Base-by-base conservation (phyloP, 2,113 vertebrate genomes). In the Numenius arquata region DNA sequence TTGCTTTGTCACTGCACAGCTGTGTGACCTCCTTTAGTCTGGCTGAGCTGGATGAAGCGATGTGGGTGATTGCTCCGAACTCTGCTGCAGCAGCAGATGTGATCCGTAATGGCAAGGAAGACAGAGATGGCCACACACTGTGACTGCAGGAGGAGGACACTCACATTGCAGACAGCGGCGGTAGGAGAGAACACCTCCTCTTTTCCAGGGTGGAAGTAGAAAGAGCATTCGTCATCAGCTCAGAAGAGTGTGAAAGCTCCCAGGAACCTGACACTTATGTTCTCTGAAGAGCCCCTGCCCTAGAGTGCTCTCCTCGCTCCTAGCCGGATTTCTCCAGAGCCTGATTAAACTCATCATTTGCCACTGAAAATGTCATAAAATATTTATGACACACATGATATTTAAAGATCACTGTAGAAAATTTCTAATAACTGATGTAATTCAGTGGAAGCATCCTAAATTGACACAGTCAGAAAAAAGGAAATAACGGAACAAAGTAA, bases 321-420 rank as follows among this genome's bases (percentile, higher is more conserved):
- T 32, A 63, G 55, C 29, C 5, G 0, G 15, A 67, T 88, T 80
- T 38, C 73, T 87, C 87, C 52, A 5, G 63, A 87, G 74, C 4
- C 92, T 89, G 88, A 91, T 92, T 90, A 93, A 92, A 84, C 74
- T 53, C 86, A 81, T 76, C 80, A 63, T 91, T 95, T 89, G 95
- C 55, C 89, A 89, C 83, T 34, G 75, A 90, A 93, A 94, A 81
- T 89, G 86, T 36, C 91, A 92, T 95, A 76, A 96, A 95, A 89
- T 87, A 89, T 93, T 95, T 95, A 89, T 92, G 89, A 88, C 88
- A 87, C 38, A 21, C 83, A 45, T 92, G 79, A 86, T 95, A 93
- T 93, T 95, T 93, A 90, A 93, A 95, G 88, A 95, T 94, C 59
- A 81, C 86, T 67, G 63, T 66, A 95, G 63, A 89, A 97, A 84